phyloP scores from a whole-genome alignment of 2,888 invertebrate species.

The Morpho achilles region DNA sequence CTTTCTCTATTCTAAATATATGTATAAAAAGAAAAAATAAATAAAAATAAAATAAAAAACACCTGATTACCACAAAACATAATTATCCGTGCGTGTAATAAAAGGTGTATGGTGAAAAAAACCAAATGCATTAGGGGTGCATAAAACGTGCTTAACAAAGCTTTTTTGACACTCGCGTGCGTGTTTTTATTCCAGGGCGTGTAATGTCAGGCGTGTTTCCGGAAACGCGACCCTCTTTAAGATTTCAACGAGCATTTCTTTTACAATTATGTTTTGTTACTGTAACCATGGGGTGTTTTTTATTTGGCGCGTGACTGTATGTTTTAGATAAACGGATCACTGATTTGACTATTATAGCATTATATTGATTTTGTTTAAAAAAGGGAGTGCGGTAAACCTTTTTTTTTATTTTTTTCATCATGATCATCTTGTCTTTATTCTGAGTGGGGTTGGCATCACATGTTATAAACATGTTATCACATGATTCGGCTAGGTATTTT shows the following conservation, averaged over 20 bases:
- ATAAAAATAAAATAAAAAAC: no score
- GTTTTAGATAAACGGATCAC: neutral
- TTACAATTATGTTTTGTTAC: constrained; percentile 16
- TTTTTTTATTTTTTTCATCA: neutral
- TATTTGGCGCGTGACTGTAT: constrained; percentile 21
- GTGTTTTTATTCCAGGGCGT: constrained; percentile 46
- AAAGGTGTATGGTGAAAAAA: no score
- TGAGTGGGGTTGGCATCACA: no score
- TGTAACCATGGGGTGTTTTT: constrained; percentile 15
- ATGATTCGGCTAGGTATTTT: no score
- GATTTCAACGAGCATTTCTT: constrained; percentile 34
- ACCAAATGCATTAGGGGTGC: constrained; percentile 30
- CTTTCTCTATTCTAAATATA: no score
- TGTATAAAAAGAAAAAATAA: no score
- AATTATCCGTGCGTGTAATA: no score
- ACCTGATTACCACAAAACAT: no score
- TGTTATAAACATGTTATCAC: no score
- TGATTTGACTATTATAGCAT: no score
- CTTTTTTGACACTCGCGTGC: constrained; percentile 68
- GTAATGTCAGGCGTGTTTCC: constrained; percentile 63
- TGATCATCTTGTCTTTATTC: no score
- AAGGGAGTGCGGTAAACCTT: no score
- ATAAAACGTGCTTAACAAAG: constrained; percentile 63
- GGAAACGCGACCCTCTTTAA: constrained; percentile 54
- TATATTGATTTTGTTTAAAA: neutral